phyloP scores from a whole-genome alignment of 2,888 invertebrate species.

The Meta bourneti region DNA sequence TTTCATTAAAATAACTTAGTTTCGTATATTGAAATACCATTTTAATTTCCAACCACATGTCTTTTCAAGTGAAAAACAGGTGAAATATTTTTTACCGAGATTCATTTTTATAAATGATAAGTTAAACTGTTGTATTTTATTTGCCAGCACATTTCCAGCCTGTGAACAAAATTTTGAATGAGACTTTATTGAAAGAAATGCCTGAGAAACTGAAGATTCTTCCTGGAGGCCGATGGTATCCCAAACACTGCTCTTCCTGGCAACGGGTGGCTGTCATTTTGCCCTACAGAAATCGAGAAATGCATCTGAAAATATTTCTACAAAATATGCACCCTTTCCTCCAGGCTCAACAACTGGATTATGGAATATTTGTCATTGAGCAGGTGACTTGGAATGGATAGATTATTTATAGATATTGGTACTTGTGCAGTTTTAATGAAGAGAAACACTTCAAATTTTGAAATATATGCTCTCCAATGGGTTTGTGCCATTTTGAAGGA shows the following conservation, averaged over 20 bases:
- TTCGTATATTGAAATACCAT: too few species aligned
- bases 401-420: too few species aligned
- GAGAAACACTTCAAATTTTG: background rate
- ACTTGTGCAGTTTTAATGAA: background rate
- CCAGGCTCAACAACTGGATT: constrained; percentile 89
- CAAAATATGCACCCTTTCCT: constrained; percentile 93
- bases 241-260: constrained; percentile 73
- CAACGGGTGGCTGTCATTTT: constrained; percentile 83
- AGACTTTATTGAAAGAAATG: constrained; percentile 53
- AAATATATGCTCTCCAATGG: background rate
- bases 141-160: background rate
- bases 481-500: too few species aligned
- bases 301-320: constrained; percentile 89
- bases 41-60: too few species aligned
- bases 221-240: constrained; percentile 76
- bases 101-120: too few species aligned
- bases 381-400: constrained; percentile 83
- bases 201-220: constrained; percentile 66
- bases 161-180: constrained; percentile 54
- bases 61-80: too few species aligned
- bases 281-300: constrained; percentile 89
- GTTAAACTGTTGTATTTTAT: too few species aligned
- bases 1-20: too few species aligned
- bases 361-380: constrained; percentile 92
- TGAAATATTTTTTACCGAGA: too few species aligned